Evolutionary conservation across 2,113 vertebrate species (phyloP).

Genomic region (Gracilinanus agilis): DNA sequence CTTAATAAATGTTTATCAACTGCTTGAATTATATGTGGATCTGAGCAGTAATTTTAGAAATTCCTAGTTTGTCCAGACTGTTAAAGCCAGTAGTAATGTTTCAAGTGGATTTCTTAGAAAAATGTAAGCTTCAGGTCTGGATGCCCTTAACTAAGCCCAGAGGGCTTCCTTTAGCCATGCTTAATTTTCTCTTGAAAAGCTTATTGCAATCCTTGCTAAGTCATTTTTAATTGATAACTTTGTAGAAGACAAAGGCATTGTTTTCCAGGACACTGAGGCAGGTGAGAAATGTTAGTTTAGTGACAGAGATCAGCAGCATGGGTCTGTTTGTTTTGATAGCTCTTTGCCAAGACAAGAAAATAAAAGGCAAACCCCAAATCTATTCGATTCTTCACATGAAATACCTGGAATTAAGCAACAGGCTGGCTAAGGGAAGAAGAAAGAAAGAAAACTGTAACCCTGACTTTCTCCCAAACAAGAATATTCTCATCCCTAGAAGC

Average conservation of each 20-base stretch:
- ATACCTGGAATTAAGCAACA: conserved; percentile 60
- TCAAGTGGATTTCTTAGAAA: conserved; percentile 1
- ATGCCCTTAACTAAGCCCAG: background rate
- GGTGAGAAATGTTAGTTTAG: conserved; percentile 67
- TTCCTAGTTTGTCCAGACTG: background rate
- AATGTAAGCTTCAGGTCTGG: background rate
- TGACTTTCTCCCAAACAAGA: conserved; percentile 59
- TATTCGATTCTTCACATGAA: conserved; percentile 63
- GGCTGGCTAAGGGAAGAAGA: conserved; percentile 42
- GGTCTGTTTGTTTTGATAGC: conserved; percentile 44
- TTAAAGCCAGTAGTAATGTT: background rate
- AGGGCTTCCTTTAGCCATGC: background rate
- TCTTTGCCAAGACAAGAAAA: conserved; percentile 23
- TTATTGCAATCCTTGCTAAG: conserved; percentile 49
- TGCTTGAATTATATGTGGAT: background rate
- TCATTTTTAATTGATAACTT: conserved; percentile 55
- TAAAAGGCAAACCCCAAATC: conserved; percentile 48
- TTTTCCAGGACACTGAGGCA: conserved; percentile 61
- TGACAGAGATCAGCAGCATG: conserved; percentile 59
- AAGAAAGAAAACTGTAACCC: conserved; percentile 45
- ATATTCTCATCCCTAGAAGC: conserved; percentile 60
- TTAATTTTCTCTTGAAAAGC: conserved; percentile 48
- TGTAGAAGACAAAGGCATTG: conserved; percentile 70
- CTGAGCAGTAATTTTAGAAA: background rate
- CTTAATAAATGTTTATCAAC: background rate